phyloP scores from a whole-genome alignment of 2,888 invertebrate species.

The Apantesis nais region DNA sequence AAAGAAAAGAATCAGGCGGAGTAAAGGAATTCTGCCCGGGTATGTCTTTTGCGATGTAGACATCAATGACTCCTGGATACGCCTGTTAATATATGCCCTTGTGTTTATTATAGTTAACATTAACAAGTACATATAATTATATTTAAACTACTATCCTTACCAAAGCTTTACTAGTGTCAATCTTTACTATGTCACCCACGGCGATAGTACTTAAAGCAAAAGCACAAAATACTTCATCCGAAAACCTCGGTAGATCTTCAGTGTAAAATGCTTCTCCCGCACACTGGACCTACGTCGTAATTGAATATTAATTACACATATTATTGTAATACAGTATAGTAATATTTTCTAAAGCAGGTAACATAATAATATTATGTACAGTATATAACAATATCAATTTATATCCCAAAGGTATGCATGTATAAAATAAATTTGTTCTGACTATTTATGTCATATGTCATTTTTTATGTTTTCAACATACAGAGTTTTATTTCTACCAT shows the following conservation, averaged over 20 bases:
- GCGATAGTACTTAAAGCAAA: conserved; percentile 84
- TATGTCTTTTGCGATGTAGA: conserved; percentile 87
- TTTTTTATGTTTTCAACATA: no score
- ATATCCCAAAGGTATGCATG: not conserved
- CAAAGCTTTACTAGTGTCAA: conserved; percentile 87
- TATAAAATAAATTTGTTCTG: not conserved
- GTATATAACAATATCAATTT: no score
- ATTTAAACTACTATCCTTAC: conserved; percentile 63
- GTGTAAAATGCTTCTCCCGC: conserved; percentile 89
- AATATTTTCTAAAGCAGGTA: no score
- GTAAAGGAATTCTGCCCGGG: conserved; percentile 88
- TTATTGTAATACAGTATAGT: no score
- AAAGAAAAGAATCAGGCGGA: conserved; percentile 46
- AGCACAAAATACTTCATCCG: conserved; percentile 88
- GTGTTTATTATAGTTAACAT: not conserved
- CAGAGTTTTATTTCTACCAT: no score
- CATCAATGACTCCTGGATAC: conserved; percentile 86
- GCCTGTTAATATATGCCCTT: conserved; percentile 2
- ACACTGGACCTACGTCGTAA: conserved; percentile 85
- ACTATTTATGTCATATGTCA: no score
- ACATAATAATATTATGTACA: no score
- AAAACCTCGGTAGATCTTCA: conserved; percentile 85
- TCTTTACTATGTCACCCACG: conserved; percentile 82
- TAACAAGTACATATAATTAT: not conserved
- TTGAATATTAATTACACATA: no score